phyloP scores from a whole-genome alignment of 2,113 vertebrate genomes.

The Eclectus roratus region DNA sequence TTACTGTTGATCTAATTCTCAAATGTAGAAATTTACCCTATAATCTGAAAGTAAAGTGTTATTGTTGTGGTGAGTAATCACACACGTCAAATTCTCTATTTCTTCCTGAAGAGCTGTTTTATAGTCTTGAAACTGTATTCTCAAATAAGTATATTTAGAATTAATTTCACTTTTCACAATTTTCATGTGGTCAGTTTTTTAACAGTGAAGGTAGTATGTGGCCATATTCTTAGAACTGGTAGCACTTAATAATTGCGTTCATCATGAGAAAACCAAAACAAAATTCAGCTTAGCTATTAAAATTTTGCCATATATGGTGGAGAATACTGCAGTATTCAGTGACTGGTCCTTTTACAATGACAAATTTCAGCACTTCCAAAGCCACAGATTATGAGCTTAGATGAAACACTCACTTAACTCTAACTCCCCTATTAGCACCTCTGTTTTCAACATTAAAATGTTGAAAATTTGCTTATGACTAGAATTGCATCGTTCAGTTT shows the following conservation, averaged over 20 bases:
- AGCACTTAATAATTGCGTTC: background rate
- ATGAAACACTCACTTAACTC: background rate
- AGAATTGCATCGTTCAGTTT: background rate
- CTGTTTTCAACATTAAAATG: background rate
- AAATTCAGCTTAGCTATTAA: background rate
- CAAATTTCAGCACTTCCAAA: background rate
- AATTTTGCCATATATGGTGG: background rate
- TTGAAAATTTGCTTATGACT: background rate
- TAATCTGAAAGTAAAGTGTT: background rate
- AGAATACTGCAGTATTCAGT: background rate
- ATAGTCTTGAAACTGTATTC: background rate
- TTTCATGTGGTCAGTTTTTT: background rate
- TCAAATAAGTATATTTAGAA: background rate
- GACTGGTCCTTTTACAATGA: background rate
- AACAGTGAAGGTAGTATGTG: background rate
- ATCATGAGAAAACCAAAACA: background rate
- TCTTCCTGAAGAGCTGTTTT: background rate
- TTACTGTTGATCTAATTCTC: background rate
- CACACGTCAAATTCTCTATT: background rate
- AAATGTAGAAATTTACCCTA: background rate
- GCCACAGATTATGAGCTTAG: background rate
- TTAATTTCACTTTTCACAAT: background rate
- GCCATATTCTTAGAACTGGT: background rate
- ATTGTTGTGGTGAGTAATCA: background rate
- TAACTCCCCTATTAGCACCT: background rate